Percentiles rank a stretch among this genome's conserved stretches.
These are phyloP conservation scores for Leptobrachium leishanense DNA, from an alignment of 2,113 vertebrate genomes.

Conservation along the genomic window DNA sequence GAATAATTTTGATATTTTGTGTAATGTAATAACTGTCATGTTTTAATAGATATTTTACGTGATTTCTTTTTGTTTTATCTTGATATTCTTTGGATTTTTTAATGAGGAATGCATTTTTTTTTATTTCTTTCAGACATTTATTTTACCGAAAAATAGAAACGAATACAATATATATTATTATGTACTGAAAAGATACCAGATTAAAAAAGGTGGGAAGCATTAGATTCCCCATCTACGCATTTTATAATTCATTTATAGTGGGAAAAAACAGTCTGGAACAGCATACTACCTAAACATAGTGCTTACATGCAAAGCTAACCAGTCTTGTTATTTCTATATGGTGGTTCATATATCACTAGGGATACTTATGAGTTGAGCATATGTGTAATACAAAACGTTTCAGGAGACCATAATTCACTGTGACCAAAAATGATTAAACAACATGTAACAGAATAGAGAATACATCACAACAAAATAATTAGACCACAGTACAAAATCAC, in stretches of 20 bases:
- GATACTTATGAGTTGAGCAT: conserved; percentile 47
- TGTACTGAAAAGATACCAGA: conserved; percentile 18
- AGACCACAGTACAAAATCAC: not conserved
- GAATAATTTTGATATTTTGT: conserved; percentile 71
- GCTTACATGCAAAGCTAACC: not conserved
- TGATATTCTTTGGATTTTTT: conserved; percentile 63
- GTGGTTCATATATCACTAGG: not conserved
- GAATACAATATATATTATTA: conserved; percentile 7
- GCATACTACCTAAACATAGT: conserved; percentile 28
- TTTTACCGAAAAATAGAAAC: conserved; percentile 3
- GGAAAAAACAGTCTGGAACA: not conserved
- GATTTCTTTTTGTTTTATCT: conserved; percentile 59
- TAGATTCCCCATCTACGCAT: not conserved
- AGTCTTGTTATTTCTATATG: not conserved
- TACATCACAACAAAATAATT: not conserved
- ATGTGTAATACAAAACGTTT: conserved; percentile 55
- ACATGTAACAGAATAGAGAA: not conserved
- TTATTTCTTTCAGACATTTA: conserved; percentile 14
- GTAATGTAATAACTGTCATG: conserved; percentile 67
- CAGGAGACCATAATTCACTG: conserved; percentile 89
- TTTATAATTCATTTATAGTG: conserved; percentile 11
- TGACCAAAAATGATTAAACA: conserved; percentile 68
- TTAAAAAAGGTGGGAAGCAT: not conserved
- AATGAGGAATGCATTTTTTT: conserved; percentile 50
- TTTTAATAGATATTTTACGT: conserved; percentile 78